These are phyloP conservation scores for Pseudopleuronectes americanus DNA, from an alignment of 2,797 vertebrate genomes.

Conservation along the genomic window DNA sequence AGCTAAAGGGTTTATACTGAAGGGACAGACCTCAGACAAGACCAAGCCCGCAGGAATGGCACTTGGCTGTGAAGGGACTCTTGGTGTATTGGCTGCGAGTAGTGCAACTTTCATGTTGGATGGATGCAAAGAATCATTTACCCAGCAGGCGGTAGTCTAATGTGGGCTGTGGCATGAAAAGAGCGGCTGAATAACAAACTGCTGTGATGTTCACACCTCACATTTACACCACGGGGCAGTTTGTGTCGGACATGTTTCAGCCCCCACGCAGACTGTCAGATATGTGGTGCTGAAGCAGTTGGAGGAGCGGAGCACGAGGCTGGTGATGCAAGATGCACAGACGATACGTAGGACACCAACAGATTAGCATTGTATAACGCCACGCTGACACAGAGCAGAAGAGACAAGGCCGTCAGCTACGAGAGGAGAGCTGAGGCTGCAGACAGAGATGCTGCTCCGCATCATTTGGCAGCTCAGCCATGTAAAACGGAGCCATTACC, in stretches of 20 bases:
- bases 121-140: slow-evolving; percentile 23
- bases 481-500: slow-evolving; percentile 52
- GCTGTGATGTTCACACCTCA: slow-evolving; percentile 12
- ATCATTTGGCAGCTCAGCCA: slow-evolving; percentile 52
- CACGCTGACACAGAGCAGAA: slow-evolving; percentile 25
- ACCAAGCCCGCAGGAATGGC: too few species aligned
- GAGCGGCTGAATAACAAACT: slow-evolving; percentile 5
- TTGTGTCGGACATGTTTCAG: not conserved
- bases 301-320: not conserved
- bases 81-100: too few species aligned
- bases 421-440: slow-evolving; percentile 26
- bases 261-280: slow-evolving; percentile 7
- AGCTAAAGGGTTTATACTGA: too few species aligned
- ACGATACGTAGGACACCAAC: slow-evolving; percentile 13
- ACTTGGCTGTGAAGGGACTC: too few species aligned
- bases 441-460: slow-evolving; percentile 26
- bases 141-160: slow-evolving; percentile 11
- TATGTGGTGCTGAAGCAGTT: slow-evolving; percentile 4
- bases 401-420: slow-evolving; percentile 33
- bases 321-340: slow-evolving; percentile 24
- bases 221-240: slow-evolving; percentile 20
- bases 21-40: too few species aligned
- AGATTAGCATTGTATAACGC: slow-evolving; percentile 12
- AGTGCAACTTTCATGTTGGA: not conserved
- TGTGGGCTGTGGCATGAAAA: slow-evolving; percentile 2